A percentile compares a stretch with the other conserved stretches of the same genome.
phyloP scores from a whole-genome alignment of 2,888 invertebrate genomes.

The Agrilus mali region DNA sequence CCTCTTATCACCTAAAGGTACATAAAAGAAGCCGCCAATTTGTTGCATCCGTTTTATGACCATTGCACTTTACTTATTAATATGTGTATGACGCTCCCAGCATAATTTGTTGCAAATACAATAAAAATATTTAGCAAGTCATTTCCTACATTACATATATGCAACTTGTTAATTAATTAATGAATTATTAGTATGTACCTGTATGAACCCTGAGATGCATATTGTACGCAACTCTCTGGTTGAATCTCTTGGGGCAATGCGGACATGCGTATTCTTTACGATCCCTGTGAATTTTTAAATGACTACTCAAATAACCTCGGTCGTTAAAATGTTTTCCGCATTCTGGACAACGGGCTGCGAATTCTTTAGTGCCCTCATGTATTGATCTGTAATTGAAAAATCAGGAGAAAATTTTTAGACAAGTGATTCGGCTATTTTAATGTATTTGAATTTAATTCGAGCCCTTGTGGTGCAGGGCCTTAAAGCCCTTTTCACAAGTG shows the following conservation, averaged over 20 bases:
- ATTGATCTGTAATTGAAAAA: constrained; percentile 45
- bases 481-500: too few species aligned
- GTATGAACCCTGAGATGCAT: constrained; percentile 79
- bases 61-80: too few species aligned
- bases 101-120: too few species aligned
- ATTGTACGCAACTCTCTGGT: constrained; percentile 76
- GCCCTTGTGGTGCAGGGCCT: too few species aligned
- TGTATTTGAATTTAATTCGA: too few species aligned
- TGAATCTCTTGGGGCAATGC: constrained; percentile 72
- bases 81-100: too few species aligned
- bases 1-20: too few species aligned
- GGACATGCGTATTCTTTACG: constrained; percentile 71
- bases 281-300: constrained; percentile 76
- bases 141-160: neutral
- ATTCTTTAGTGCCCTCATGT: constrained; percentile 72
- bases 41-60: too few species aligned
- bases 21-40: too few species aligned
- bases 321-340: constrained; percentile 79
- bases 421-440: too few species aligned
- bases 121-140: neutral
- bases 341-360: constrained; percentile 58
- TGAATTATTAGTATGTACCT: constrained; percentile 33
- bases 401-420: too few species aligned
- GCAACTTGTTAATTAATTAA: neutral
- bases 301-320: constrained; percentile 70